Evolutionary conservation across 2,888 invertebrate genomes (phyloP), one percentile per base, ranked within the genome.

Genomic region (Conus canariensis): DNA sequence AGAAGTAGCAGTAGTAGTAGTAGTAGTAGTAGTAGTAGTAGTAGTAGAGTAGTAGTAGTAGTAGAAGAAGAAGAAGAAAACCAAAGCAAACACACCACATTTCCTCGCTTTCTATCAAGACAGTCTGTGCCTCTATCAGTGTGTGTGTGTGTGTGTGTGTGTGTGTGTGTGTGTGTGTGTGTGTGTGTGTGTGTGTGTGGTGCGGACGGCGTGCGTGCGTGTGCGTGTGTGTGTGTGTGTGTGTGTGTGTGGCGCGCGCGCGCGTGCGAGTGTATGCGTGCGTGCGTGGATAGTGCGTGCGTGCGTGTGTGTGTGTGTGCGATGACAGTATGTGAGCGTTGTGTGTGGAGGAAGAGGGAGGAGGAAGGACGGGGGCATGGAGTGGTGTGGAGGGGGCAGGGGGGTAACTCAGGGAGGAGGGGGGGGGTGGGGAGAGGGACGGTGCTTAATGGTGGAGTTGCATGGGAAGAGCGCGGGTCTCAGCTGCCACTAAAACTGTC

Each of bases 101-200:
- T 45, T 45, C 45, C 45, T 45, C 4, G 45, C 45, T 45, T 45
- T 45, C 45, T 2, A 45, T 45, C 45, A 45, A 45, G 45, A 45
- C 45, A 45, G 64, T 16, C 12, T 64, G 64, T 64, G 64, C 64
- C 12, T 64, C 12, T 64, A 5, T 14, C 64, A 64, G 64, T 64
- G 64, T 64, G 64, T 7, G 64, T 64, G 12, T 7, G 64, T 64
- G 10, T 7, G 64, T 64, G 12, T 7, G 64, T 64, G 1, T 16
- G 64, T 64, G 12, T 64, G 12, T 80, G 14, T 45, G 80, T 80
- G 45, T 45, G 80, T 80, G 25, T 16, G 30, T 80, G 80, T 80
- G 45, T 30, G 80, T n/a, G 80, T 80, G 80, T 30, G 80, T 80
- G 80, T 30, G 80, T 80, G 45, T n/a, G 80, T 80, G 30, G 74